Evolutionary conservation across 2,797 vertebrate species (phyloP).

Genomic region (Margarornis squamiger): DNA sequence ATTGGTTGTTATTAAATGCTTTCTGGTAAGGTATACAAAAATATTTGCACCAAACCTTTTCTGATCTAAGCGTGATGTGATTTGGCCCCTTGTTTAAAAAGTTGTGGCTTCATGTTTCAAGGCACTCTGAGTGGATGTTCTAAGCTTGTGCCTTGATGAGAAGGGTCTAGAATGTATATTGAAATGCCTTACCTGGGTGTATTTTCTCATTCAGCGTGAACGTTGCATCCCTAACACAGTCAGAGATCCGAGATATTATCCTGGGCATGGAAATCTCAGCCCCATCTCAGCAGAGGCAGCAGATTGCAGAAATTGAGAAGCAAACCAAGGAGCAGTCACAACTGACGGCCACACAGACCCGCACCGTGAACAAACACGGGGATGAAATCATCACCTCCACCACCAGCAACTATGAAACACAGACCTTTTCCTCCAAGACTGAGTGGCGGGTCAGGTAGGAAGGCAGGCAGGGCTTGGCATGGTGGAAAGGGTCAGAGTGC

Average conservation of each 20-base stretch:
- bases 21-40: neutral
- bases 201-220: constrained; percentile 85
- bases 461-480: neutral
- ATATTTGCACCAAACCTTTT: neutral
- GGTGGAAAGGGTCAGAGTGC: neutral
- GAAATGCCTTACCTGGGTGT: neutral
- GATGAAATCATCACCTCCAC: constrained; percentile 99
- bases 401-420: constrained; percentile 98
- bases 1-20: neutral
- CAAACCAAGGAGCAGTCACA: constrained; percentile 99
- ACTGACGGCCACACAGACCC: constrained; percentile 96
- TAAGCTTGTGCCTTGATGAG: neutral
- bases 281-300: constrained; percentile 97
- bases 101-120: neutral
- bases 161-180: neutral
- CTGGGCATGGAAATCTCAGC: constrained; percentile 99
- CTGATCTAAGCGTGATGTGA: neutral
- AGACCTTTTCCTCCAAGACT: constrained; percentile 98
- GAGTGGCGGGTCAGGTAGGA: constrained; percentile 97
- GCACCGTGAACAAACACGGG: constrained; percentile 98
- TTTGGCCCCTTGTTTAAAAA: neutral
- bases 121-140: neutral
- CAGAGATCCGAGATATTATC: constrained; percentile 98
- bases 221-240: constrained; percentile 96
- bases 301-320: constrained; percentile 99